Conservation (phyloP, 2,113 vertebrate genomes). For the Pelecanus crispus region DNA sequence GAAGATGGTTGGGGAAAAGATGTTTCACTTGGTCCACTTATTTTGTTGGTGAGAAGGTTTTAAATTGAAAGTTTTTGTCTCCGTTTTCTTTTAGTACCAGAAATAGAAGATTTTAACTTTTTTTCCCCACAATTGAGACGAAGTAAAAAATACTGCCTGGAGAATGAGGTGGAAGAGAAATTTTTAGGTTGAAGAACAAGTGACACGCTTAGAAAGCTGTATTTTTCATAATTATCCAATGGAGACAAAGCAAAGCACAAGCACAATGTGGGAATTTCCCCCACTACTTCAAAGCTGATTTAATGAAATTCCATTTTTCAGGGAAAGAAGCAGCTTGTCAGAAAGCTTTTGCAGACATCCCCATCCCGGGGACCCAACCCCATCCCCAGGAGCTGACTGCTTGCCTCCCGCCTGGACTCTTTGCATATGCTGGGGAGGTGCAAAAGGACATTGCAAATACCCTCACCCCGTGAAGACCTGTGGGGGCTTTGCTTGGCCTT, state of each 20-base stretch:
- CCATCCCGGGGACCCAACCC: not conserved
- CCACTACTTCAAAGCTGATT: not conserved
- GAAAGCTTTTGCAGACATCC: not conserved
- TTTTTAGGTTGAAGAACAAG: conserved; percentile 5
- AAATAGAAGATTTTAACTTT: not conserved
- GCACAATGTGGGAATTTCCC: not conserved
- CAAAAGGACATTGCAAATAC: not conserved
- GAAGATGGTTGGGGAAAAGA: not conserved
- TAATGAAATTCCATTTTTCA: conserved; percentile 38
- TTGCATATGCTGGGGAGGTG: not conserved
- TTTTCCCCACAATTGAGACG: not conserved
- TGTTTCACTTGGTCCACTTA: not conserved
- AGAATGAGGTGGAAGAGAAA: not conserved
- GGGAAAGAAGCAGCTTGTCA: not conserved
- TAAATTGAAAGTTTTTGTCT: not conserved
- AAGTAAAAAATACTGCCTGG: not conserved
- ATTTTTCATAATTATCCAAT: conserved; percentile 49
- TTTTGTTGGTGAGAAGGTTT: not conserved
- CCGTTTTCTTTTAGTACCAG: not conserved
- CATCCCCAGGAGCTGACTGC: rapidly evolving
- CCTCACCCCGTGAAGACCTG: not conserved
- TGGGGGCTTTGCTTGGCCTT: not conserved
- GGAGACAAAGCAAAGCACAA: conserved; percentile 14
- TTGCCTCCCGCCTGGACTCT: not conserved
- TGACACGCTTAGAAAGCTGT: not conserved